Base-by-base conservation (phyloP, 2,888 invertebrate species). In the Mesochorus sp. region DNA sequence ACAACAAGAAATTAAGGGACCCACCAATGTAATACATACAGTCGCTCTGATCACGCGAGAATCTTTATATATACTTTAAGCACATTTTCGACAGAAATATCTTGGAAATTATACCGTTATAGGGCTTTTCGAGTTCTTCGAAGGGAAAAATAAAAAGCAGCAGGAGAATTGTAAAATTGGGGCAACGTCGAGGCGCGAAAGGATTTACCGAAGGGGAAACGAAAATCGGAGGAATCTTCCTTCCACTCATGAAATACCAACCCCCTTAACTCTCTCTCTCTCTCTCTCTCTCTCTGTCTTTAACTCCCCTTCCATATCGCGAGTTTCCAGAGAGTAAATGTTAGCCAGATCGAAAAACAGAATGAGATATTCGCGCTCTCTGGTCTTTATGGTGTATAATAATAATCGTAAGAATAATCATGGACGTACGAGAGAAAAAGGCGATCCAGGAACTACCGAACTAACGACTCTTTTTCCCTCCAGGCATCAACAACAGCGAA, bases 371-470 rank as follows among this genome's bases (percentile, higher is more conserved):
- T 34, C 14, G 37, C 12, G n/a, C 17, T 53, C 44, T 12, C 21
- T 0, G 31, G 12, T 59, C 24, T 70, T 64, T 57, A 59, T 59
- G 47, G 68, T 19, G 10, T 49, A 70, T 59, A 70, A 70, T 70
- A 70, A 70, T 70, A 44, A 57, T 31, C 42, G 44, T 26, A 17
- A n/a, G 24, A 24, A 57, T 34, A 55, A n/a, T 42, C 14, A 14
- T 67, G 66, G 28, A 53, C 17, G 26, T 14, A 53, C n/a, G n/a
- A n/a, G 4, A 2, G 42, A 53, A 53, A 67, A 42, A 53, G 34
- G 53, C 49, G 51, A 59, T 74, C 74, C 57, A 37, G 28, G 67
- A 70, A 70, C 61, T 75, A 62, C 61, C 42, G 42, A 70, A 75
- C 68, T 59, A 70, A 62, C 61, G 62, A 67, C 66, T 55, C 57